Conservation (phyloP, 2,113 vertebrate genomes). For the Abramis brama region DNA sequence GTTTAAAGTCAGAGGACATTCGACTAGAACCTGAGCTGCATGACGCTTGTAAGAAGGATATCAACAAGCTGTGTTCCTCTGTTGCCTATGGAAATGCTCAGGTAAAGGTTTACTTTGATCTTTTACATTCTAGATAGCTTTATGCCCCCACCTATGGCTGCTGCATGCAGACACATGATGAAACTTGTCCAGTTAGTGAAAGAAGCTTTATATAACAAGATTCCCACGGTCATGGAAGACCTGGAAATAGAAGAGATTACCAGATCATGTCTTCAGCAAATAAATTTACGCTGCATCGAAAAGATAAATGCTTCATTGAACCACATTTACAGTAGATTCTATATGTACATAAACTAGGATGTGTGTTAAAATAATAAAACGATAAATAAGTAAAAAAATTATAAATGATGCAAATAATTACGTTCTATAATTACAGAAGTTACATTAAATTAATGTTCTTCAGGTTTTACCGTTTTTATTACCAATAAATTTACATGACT, state of each 20-base stretch:
- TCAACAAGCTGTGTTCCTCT: slow-evolving; percentile 79
- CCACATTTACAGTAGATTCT: no score
- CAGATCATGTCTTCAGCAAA: neutral
- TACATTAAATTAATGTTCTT: neutral
- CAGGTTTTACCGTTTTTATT: neutral
- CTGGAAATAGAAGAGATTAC: neutral
- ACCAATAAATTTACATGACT: neutral
- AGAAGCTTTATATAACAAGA: neutral
- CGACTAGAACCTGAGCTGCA: slow-evolving; percentile 87
- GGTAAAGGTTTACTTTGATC: slow-evolving; percentile 66
- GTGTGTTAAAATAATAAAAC: no score
- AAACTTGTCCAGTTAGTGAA: slow-evolving; percentile 7
- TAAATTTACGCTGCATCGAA: no score
- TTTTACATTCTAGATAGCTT: neutral
- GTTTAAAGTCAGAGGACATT: slow-evolving; percentile 84
- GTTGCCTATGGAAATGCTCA: slow-evolving; percentile 87
- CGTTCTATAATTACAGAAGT: neutral
- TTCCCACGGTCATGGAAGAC: neutral
- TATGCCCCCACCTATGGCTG: neutral
- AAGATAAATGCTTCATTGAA: no score
- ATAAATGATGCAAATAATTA: neutral
- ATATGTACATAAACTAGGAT: no score
- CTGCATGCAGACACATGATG: neutral
- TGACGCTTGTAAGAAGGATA: slow-evolving; percentile 84
- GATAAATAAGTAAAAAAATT: neutral